Base-by-base conservation (phyloP, 2,888 invertebrate species). In the Baronia brevicornis region DNA sequence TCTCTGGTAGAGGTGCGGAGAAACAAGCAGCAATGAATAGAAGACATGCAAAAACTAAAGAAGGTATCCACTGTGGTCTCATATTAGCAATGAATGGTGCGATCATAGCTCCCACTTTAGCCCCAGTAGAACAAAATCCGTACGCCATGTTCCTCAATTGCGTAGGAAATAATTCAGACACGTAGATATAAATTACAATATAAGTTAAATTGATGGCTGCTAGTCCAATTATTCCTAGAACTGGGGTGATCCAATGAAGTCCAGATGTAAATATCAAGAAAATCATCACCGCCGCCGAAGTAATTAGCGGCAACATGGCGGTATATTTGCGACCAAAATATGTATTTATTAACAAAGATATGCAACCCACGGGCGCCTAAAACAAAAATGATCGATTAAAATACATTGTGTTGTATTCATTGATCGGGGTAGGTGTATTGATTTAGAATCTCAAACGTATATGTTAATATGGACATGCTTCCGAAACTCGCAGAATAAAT, bases 161-260 rank as follows among this genome's bases (percentile, higher is more conserved):
- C 0, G 74, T 74, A 3, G 74, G 72, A 37, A 60, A 74, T n/a
- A 72, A 34, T 33, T 74, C 73, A 4, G 62, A 58, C 0, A 51
- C 54, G 17, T 58, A 60, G 5, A 71, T 44, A 33, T 63, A 68
- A 1, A 58, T 24, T 0, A 65, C 36, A 5, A 44, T 26, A 11
- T 61, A 70, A 0, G 47, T 46, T 1, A 48, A 27, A 8, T 38
- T 53, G 0, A 48, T 29, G 1, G 52, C 46, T 8, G 44, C 29
- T 1, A 55, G 46, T 4, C 61, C 69, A 1, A 61, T 28, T 0
- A 60, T 33, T 3, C 60, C 66, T 0, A 64, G 31, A 2, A 51
- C 6, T 0, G 51, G 46, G 3, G 60, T 52, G 1, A 45, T 28
- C 51, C 57, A 56, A 2, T 58, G 55, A 0, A 43, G 52, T 4